These are phyloP conservation scores for Trachemys scripta DNA, from an alignment of 2,113 vertebrate species.

Conservation along the genomic window DNA sequence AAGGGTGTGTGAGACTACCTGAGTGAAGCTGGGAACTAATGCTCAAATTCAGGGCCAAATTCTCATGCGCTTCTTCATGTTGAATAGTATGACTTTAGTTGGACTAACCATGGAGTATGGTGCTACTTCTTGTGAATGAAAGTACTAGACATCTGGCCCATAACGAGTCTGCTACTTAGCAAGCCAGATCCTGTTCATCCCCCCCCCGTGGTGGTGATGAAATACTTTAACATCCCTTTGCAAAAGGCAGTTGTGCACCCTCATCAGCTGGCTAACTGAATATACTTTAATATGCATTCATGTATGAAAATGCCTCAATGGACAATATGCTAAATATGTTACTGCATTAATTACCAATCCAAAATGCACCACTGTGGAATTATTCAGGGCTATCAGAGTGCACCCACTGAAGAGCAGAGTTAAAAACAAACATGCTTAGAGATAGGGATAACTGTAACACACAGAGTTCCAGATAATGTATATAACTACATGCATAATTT, in stretches of 20 bases:
- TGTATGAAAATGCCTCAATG: not conserved
- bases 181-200: too few relatives aligned
- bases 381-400: not conserved
- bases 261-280: constrained; percentile 16
- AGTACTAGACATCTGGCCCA: too few relatives aligned
- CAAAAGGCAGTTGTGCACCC: not conserved
- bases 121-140: too few relatives aligned
- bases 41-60: too few relatives aligned
- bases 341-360: not conserved
- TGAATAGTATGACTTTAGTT: too few relatives aligned
- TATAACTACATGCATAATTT: not conserved
- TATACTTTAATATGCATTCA: constrained; percentile 51
- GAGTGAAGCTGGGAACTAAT: too few relatives aligned
- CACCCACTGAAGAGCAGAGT: not conserved
- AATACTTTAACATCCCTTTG: not conserved
- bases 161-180: too few relatives aligned
- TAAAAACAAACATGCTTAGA: not conserved
- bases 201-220: not conserved
- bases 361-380: not conserved
- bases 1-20: too few relatives aligned
- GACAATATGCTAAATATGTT: not conserved
- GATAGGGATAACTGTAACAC: not conserved
- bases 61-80: too few relatives aligned
- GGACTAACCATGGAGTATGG: too few relatives aligned
- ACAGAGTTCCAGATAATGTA: not conserved